Percentiles rank a stretch among this genome's conserved stretches.
Conservation (phyloP, 2,888 invertebrate species). For the Agelastica alni region DNA sequence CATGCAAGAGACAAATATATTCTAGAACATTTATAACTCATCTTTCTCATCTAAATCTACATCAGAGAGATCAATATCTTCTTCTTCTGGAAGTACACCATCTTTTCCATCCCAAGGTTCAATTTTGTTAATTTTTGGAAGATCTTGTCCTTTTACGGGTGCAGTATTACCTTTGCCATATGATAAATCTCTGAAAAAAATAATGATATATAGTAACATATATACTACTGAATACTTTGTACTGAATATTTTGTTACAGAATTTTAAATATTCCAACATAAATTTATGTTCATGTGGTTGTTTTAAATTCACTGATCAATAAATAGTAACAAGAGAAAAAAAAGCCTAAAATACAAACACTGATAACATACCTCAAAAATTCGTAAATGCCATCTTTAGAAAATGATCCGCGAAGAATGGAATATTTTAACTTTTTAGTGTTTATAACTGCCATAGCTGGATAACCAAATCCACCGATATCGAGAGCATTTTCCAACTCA, state of each 20-base stretch:
- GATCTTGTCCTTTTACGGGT: constrained; percentile 78
- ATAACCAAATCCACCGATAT: constrained; percentile 97
- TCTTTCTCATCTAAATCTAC: constrained; percentile 82
- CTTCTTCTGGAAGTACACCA: constrained; percentile 81
- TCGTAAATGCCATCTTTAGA: constrained; percentile 93
- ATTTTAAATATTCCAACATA: too few relatives aligned
- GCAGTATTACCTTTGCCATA: constrained; percentile 92
- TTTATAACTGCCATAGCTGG: constrained; percentile 98
- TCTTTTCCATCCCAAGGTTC: constrained; percentile 96
- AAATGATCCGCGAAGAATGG: constrained; percentile 90
- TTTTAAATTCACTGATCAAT: too few relatives aligned
- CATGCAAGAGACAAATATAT: too few relatives aligned
- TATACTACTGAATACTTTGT: constrained; percentile 2
- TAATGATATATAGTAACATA: neutral
- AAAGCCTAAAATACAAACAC: too few relatives aligned
- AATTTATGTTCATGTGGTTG: too few relatives aligned
- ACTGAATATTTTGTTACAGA: too few relatives aligned
- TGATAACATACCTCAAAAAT: constrained; percentile 74
- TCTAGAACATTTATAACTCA: constrained; percentile 63
- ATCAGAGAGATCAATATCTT: constrained; percentile 91
- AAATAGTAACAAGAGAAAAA: too few relatives aligned
- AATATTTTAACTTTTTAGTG: constrained; percentile 95
- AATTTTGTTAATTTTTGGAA: constrained; percentile 71
- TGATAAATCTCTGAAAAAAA: constrained; percentile 71
- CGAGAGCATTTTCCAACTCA: constrained; percentile 84